Percentiles rank a stretch among this genome's conserved stretches.
Evolutionary conservation across 2,888 invertebrate genomes (phyloP).

Genomic region (Caenorhabditis macrosperma): DNA sequence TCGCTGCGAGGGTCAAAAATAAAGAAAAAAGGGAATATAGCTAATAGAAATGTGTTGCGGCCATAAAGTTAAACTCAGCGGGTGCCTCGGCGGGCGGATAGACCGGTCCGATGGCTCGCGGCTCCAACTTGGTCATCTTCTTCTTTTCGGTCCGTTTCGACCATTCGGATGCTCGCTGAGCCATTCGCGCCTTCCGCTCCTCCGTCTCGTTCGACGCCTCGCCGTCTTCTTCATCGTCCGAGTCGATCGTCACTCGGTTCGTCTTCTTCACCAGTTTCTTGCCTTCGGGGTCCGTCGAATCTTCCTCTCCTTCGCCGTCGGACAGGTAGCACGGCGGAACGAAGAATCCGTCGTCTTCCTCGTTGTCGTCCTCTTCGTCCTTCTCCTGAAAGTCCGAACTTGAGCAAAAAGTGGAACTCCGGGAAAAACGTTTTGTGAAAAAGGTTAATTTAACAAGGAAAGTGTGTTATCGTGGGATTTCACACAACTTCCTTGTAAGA

Average conservation of each 20-base stretch:
- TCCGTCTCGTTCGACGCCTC: conserved; percentile 52
- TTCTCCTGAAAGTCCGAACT: conserved; percentile 52
- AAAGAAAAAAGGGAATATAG: not conserved
- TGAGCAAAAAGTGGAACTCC: conserved; percentile 3
- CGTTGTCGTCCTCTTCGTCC: conserved; percentile 68
- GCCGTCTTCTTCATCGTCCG: conserved; percentile 27
- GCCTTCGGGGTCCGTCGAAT: conserved; percentile 12
- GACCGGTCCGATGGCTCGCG: conserved; percentile 58
- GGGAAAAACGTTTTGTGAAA: too few species aligned
- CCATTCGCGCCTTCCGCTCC: conserved; percentile 71
- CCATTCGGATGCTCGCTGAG: conserved; percentile 47
- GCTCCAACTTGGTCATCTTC: conserved; percentile 59
- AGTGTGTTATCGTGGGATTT: too few species aligned
- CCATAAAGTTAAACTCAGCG: conserved; percentile 24
- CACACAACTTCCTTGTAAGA: too few species aligned
- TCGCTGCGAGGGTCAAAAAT: too few species aligned
- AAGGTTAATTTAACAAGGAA: too few species aligned
- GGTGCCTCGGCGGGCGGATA: not conserved
- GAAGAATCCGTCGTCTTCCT: conserved; percentile 74
- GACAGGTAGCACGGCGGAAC: conserved; percentile 79
- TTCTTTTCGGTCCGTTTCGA: conserved; percentile 68
- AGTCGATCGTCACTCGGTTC: conserved; percentile 29
- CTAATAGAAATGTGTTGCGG: conserved; percentile 15
- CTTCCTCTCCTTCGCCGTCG: conserved; percentile 74
- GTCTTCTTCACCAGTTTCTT: conserved; percentile 9